Evolutionary conservation across 2,888 invertebrate genomes (phyloP), one percentile per base, ranked within the genome.

Genomic region (Dasypogon diadema): DNA sequence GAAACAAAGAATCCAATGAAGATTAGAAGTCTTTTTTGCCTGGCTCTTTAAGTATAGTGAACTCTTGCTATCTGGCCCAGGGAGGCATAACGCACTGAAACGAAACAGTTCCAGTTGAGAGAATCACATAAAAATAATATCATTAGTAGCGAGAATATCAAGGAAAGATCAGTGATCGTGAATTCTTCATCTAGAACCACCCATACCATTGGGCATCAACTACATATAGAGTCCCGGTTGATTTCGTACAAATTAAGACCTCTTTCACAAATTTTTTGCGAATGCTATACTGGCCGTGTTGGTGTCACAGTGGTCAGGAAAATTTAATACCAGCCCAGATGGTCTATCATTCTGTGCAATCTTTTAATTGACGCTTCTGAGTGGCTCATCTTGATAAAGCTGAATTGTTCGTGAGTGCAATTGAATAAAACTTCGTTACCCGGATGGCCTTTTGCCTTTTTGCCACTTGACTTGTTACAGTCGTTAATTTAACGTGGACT

Each of bases 41-140:
- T 24, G 24, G 4, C 1, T 24, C 37, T 24, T 65, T 65, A 8
- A 10, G 37, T 16, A 10, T 34, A 21, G 10, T 48, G 12, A 16
- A 26, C 65, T 24, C 18, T 48, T 48, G n/a, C 24, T 48, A 10
- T 54, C 21, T 56, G 21, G 14, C 48, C 37, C 24, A 46, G 24
- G 46, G 70, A 54, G 54, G 21, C 51, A 70, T 70, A 70, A 70
- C 16, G 51, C 70, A 70, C 70, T 70, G 34, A 34, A 16, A 54
- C 18, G 70, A 70, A 34, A 70, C 70, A 70, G 70, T 70, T 70
- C 70, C 70, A 54, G 54, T 70, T 70, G 70, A 70, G 70, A 34
- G 70, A 54, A 30, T 70, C 54, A 34, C 30, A 24, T 70, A 54
- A 70, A 54, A 70, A 70, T 54, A 46, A 70, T 54, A 54, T 22